Conservation (phyloP, 2,113 vertebrate species). For the Leptodactylus fuscus region DNA sequence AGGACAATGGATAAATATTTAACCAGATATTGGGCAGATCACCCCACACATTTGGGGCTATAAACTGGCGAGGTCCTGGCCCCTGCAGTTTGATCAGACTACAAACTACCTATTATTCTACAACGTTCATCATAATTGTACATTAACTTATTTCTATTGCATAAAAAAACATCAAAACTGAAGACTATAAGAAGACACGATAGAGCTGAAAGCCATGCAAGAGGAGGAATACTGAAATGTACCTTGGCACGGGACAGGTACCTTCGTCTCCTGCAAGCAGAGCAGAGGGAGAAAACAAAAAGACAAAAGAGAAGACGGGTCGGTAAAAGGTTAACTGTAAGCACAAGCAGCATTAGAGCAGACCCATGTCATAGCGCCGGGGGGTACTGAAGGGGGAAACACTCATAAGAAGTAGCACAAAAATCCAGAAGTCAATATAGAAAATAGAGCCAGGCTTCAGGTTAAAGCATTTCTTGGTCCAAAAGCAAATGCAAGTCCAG, state of each 20-base stretch:
- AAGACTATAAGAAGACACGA: not conserved
- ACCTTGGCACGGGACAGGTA: constrained; percentile 80
- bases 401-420: too few relatives aligned
- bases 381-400: too few relatives aligned
- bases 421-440: not conserved
- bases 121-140: not conserved
- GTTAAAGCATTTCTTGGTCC: not conserved
- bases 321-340: constrained; percentile 18
- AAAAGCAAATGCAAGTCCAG: not conserved
- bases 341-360: not conserved
- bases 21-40: too few relatives aligned
- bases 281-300: not conserved
- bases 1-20: too few relatives aligned
- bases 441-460: not conserved
- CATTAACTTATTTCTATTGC: not conserved
- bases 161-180: not conserved
- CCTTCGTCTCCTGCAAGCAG: constrained; percentile 71
- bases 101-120: too few relatives aligned
- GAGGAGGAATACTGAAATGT: constrained; percentile 48
- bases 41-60: too few relatives aligned
- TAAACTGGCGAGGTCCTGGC: too few relatives aligned
- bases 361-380: not conserved
- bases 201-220: constrained; percentile 11
- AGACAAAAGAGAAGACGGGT: constrained; percentile 10
- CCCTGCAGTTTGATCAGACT: too few relatives aligned